Evolutionary conservation across 2,888 invertebrate genomes (phyloP).

Genomic region (Drosophila birchii): DNA sequence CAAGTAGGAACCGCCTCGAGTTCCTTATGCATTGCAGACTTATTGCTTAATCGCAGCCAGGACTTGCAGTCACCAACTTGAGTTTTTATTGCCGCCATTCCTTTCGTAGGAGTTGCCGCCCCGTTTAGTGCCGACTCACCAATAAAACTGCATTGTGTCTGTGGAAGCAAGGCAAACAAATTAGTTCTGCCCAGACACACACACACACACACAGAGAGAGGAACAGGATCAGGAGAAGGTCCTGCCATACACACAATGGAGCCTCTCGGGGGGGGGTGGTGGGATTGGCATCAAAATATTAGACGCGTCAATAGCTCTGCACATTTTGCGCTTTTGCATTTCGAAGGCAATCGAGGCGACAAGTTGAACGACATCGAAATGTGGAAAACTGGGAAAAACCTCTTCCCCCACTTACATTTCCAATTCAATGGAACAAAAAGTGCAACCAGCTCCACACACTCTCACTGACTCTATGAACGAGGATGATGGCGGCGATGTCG

Average conservation of each 20-base stretch:
- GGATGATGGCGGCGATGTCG: slow-evolving; percentile 29
- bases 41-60: slow-evolving; percentile 21
- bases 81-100: slow-evolving; percentile 27
- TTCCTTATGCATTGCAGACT: slow-evolving; percentile 1
- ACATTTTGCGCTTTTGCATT: slow-evolving; percentile 57
- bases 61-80: slow-evolving; percentile 29
- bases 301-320: slow-evolving; percentile 69
- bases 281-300: slow-evolving; percentile 66
- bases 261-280: slow-evolving; percentile 2
- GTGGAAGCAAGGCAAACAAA: slow-evolving; percentile 47
- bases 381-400: slow-evolving; percentile 2
- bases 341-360: slow-evolving; percentile 29
- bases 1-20: background rate
- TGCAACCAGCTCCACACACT: slow-evolving; percentile 51
- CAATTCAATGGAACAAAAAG: slow-evolving; percentile 64
- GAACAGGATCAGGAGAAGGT: background rate
- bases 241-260: slow-evolving; percentile 5
- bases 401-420: slow-evolving; percentile 12
- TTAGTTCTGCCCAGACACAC: slow-evolving; percentile 34
- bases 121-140: slow-evolving; percentile 52
- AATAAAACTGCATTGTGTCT: slow-evolving; percentile 64
- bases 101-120: slow-evolving; percentile 12
- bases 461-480: slow-evolving; percentile 26
- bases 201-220: slow-evolving; percentile 8
- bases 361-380: slow-evolving; percentile 44